Evolutionary conservation across 2,888 invertebrate species (phyloP).

Genomic region (Argyresthia goedartella): DNA sequence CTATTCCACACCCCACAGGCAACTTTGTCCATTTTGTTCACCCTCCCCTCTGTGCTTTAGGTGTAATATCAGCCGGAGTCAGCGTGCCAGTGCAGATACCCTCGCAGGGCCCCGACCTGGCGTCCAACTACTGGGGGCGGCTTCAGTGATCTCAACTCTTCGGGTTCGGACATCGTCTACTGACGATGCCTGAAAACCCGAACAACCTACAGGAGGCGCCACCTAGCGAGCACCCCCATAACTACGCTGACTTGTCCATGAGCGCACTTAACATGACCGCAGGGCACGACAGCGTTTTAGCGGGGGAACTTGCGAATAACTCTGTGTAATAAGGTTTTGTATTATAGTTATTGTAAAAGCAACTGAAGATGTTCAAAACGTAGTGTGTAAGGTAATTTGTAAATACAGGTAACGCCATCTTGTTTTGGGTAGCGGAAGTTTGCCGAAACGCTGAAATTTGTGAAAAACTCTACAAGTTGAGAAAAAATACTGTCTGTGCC

Average conservation of each 20-base stretch:
- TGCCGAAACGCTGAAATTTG: neutral
- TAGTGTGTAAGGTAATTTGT: constrained; percentile 29
- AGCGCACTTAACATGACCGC: constrained; percentile 66
- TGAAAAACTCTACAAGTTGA: neutral
- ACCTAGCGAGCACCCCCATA: constrained; percentile 63
- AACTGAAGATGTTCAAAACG: constrained; percentile 68
- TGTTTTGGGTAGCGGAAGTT: constrained; percentile 32
- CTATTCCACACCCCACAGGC: too few relatives aligned
- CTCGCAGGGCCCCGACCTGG: constrained; percentile 83
- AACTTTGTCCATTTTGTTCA: neutral
- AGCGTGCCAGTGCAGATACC: constrained; percentile 94
- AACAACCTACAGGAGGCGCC: constrained; percentile 40
- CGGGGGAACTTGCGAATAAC: constrained; percentile 48
- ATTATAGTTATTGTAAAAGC: constrained; percentile 21
- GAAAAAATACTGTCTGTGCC: constrained; percentile 48
- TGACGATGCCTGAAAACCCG: constrained; percentile 77
- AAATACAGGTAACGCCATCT: constrained; percentile 59
- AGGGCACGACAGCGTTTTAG: constrained; percentile 61
- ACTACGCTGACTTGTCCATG: constrained; percentile 60
- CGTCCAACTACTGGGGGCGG: constrained; percentile 90
- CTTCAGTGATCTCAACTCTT: constrained; percentile 94
- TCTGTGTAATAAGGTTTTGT: constrained; percentile 41
- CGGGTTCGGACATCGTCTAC: constrained; percentile 85
- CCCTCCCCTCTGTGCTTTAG: constrained; percentile 56
- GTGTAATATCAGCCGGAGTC: constrained; percentile 93